Percentiles rank a stretch among this genome's conserved stretches.
Conservation (phyloP, 2,113 vertebrate species). For the Nycticorax nycticorax region DNA sequence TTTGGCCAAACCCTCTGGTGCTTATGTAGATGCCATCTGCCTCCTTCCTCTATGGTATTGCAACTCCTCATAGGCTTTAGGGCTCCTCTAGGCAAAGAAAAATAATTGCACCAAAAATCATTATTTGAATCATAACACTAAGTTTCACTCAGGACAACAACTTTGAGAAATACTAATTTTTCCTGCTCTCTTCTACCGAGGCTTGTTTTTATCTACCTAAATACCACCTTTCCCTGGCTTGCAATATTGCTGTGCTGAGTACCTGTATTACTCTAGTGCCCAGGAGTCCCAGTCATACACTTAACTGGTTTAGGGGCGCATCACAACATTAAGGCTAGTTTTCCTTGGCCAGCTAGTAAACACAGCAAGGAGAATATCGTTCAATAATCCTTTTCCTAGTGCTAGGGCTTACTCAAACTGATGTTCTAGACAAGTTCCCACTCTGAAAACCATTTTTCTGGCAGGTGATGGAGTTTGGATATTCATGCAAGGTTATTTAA, state of each 20-base stretch:
- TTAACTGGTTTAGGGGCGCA: not conserved
- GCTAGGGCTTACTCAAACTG: not conserved
- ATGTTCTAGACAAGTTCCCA: not conserved
- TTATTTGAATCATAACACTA: not conserved
- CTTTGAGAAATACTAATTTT: not conserved
- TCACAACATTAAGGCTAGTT: not conserved
- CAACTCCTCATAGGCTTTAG: constrained; percentile 24
- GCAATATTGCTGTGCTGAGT: not conserved
- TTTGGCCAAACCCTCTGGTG: constrained; percentile 61
- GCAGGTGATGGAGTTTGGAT: not conserved
- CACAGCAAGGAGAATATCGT: not conserved
- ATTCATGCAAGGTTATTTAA: not conserved
- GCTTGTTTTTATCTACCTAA: not conserved
- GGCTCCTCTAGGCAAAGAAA: constrained; percentile 49
- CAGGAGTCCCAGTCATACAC: not conserved
- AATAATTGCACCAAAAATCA: not conserved
- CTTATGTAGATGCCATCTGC: constrained; percentile 59
- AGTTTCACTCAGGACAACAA: constrained; percentile 16
- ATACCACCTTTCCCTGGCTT: not conserved
- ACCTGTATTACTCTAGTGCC: not conserved
- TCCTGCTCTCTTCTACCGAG: not conserved
- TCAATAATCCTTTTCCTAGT: not conserved
- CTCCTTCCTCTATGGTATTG: constrained; percentile 25
- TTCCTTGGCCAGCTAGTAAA: not conserved
- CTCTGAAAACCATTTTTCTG: not conserved